phyloP scores from a whole-genome alignment of 2,113 vertebrate species.

The Columbina picui region DNA sequence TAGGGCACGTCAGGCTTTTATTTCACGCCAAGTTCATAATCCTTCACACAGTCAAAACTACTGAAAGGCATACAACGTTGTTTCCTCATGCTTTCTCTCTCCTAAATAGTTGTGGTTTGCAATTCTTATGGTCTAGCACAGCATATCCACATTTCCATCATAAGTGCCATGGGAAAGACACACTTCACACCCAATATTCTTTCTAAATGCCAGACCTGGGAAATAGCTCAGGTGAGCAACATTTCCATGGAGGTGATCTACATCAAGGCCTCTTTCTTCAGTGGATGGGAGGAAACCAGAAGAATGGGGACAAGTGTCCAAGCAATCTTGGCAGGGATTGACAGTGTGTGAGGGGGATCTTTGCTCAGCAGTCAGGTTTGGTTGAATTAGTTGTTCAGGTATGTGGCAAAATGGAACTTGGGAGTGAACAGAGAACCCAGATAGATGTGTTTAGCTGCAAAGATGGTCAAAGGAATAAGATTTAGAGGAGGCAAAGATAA shows the following conservation, averaged over 20 bases:
- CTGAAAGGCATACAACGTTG: fast-evolving
- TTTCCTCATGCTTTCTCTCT: not conserved
- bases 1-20: not conserved
- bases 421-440: not conserved
- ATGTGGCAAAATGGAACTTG: not conserved
- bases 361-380: not conserved
- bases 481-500: not conserved
- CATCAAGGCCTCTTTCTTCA: not conserved
- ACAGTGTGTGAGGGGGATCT: not conserved
- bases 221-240: not conserved
- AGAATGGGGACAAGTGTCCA: not conserved
- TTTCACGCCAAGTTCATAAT: not conserved
- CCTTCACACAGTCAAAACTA: not conserved
- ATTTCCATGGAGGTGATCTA: not conserved
- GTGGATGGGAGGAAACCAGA: not conserved
- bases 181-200: not conserved
- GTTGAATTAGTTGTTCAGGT: not conserved
- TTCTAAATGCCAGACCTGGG: not conserved
- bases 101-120: not conserved
- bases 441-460: not conserved
- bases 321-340: not conserved
- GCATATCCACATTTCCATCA: fast-evolving
- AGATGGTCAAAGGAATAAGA: not conserved
- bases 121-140: not conserved
- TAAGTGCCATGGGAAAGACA: not conserved